Evolutionary conservation across 2,888 invertebrate species (phyloP).

Genomic region (Siphlonurus alternatus): DNA sequence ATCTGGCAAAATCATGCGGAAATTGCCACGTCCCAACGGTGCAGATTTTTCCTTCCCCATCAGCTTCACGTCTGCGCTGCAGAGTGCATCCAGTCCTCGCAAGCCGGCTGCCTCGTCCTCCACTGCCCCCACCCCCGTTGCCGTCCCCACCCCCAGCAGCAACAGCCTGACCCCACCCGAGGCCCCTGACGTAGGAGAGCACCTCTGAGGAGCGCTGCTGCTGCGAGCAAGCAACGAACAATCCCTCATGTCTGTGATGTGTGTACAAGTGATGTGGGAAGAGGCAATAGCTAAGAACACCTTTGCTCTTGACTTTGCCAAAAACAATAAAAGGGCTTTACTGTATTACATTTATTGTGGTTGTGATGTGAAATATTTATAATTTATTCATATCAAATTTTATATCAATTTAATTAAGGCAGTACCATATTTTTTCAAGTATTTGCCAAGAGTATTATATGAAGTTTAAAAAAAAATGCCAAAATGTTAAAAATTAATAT

Average conservation of each 20-base stretch:
- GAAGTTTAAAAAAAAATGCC: no score
- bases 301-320: not conserved
- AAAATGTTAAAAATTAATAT: no score
- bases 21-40: slow-evolving; percentile 45
- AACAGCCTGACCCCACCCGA: not conserved
- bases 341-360: not conserved
- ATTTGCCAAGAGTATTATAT: no score
- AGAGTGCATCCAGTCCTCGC: slow-evolving; percentile 7
- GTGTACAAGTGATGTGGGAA: not conserved
- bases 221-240: no score
- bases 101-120: not conserved
- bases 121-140: not conserved
- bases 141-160: not conserved
- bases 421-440: not conserved
- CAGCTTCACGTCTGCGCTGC: not conserved
- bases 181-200: not conserved
- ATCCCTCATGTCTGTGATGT: not conserved
- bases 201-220: not conserved
- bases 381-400: not conserved
- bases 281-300: not conserved
- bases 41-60: slow-evolving; percentile 54
- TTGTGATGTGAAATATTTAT: not conserved
- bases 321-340: not conserved
- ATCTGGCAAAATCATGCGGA: slow-evolving; percentile 88
- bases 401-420: not conserved